Conservation (phyloP, 1,140 invertebrate genomes). For the Aethina tumida region DNA sequence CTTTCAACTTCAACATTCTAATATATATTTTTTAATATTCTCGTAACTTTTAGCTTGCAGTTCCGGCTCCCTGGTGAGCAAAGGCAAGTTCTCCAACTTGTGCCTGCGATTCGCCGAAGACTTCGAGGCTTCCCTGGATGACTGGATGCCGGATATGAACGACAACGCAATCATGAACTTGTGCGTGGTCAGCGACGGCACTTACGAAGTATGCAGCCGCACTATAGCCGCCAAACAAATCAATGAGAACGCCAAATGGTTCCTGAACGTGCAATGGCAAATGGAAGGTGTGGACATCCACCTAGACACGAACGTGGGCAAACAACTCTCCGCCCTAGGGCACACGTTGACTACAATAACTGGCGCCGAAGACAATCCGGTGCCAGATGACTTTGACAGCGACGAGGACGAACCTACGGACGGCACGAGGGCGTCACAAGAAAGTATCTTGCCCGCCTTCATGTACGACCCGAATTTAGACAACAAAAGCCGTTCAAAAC, state of each 20-base stretch:
- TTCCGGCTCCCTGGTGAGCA: constrained; percentile 69
- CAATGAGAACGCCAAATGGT: constrained; percentile 93
- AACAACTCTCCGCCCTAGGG: constrained; percentile 85
- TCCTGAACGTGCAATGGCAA: constrained; percentile 95
- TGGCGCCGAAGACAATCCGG: constrained; percentile 68
- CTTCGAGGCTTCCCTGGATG: constrained; percentile 91
- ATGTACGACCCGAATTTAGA: constrained; percentile 79
- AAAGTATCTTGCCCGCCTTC: constrained; percentile 71
- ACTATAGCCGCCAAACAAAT: constrained; percentile 71
- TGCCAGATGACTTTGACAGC: constrained; percentile 62
- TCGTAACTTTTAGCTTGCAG: constrained; percentile 51
- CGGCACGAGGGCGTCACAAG: constrained; percentile 48
- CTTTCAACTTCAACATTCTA: background rate
- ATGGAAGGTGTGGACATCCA: constrained; percentile 99
- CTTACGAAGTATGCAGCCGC: constrained; percentile 91
- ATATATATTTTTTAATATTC: background rate
- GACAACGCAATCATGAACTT: constrained; percentile 86
- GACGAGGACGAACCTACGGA: constrained; percentile 66
- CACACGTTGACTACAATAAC: constrained; percentile 93
- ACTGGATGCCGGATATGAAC: constrained; percentile 89
- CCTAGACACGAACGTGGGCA: constrained; percentile 91
- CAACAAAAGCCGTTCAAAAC: constrained; percentile 77
- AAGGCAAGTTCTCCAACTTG: constrained; percentile 70
- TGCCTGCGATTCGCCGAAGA: constrained; percentile 92
- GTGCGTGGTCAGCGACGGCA: constrained; percentile 94